A percentile compares a stretch with the other conserved stretches of the same genome.
phyloP scores from a whole-genome alignment of 2,797 vertebrate genomes.

The Smutsia temminckii region DNA sequence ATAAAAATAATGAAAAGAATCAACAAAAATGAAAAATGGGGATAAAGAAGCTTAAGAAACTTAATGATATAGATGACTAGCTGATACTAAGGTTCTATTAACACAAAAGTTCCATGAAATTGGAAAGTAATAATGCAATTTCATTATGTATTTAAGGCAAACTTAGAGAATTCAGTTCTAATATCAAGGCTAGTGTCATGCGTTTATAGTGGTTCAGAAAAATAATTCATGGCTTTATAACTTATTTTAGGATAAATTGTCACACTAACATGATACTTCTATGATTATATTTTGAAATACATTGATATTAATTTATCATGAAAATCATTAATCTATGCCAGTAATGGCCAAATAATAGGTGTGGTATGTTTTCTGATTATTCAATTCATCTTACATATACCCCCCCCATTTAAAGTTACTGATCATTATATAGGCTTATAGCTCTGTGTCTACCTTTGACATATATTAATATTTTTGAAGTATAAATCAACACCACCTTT shows the following conservation, averaged over 20 bases:
- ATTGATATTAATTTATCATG: neutral
- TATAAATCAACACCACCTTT: neutral
- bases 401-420: neutral
- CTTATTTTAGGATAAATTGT: neutral
- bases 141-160: neutral
- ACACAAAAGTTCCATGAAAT: neutral
- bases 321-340: neutral
- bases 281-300: neutral
- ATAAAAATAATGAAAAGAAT: neutral
- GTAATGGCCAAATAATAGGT: neutral
- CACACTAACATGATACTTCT: neutral
- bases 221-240: neutral
- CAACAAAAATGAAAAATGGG: neutral
- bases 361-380: slow-evolving; percentile 12
- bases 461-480: slow-evolving; percentile 9
- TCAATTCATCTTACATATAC: neutral
- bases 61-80: neutral
- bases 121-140: neutral
- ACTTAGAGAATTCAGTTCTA: neutral
- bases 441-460: neutral
- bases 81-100: neutral
- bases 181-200: neutral
- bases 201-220: neutral
- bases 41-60: neutral
- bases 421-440: neutral